phyloP scores from a whole-genome alignment of 2,888 invertebrate species.

The Hypercompe scribonia region DNA sequence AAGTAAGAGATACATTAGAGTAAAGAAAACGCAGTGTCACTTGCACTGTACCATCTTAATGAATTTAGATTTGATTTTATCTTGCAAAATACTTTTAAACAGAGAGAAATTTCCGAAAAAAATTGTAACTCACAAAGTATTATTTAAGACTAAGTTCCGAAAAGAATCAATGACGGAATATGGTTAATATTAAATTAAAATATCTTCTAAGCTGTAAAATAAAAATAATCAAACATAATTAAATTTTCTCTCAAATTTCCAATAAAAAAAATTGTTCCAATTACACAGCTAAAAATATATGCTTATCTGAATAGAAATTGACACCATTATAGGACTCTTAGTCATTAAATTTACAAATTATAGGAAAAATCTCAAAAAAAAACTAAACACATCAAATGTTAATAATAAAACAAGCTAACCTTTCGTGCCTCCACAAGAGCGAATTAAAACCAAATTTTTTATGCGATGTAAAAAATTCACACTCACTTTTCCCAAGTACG shows the following conservation, averaged over 20 bases:
- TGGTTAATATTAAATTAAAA: no score
- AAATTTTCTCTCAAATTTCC: background rate
- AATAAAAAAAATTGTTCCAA: background rate
- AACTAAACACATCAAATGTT: constrained; percentile 10
- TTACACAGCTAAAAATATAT: background rate
- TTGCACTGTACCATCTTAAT: background rate
- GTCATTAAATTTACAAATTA: constrained; percentile 2
- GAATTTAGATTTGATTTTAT: no score
- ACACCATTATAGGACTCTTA: background rate
- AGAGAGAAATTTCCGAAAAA: no score
- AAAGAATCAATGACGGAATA: no score
- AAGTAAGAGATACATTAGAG: background rate
- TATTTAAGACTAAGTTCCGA: no score
- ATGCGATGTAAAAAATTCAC: constrained; percentile 51
- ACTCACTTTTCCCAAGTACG: constrained; percentile 45
- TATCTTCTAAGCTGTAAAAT: no score
- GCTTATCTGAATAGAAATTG: background rate
- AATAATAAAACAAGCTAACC: constrained; percentile 9
- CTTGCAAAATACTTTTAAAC: no score
- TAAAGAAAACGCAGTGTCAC: background rate
- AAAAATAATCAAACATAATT: no score
- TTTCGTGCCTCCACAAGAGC: constrained; percentile 12
- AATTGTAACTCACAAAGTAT: no score
- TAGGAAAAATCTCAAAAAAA: constrained; percentile 1
- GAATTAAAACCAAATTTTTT: constrained; percentile 48